These are phyloP conservation scores for Falco concolor DNA, from an alignment of 2,797 vertebrate genomes.

Conservation along the genomic window DNA sequence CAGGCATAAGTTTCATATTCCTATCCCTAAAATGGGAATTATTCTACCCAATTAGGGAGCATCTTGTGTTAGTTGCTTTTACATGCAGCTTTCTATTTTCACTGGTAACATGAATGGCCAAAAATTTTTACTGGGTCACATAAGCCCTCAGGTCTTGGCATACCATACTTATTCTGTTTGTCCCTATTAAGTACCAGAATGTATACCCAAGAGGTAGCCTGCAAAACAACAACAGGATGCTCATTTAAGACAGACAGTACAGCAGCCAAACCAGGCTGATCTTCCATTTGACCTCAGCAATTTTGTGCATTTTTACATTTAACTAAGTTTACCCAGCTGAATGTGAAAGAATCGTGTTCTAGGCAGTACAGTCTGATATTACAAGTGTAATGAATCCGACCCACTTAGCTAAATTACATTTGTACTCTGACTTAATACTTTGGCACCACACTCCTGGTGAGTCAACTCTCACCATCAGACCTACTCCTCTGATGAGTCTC, in stretches of 20 bases:
- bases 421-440: neutral
- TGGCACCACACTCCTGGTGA: neutral
- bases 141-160: neutral
- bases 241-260: neutral
- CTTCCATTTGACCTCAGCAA: neutral
- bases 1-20: neutral
- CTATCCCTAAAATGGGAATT: neutral
- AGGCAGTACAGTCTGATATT: neutral
- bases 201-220: neutral
- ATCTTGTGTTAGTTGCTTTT: neutral
- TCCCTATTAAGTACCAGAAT: neutral
- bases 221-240: neutral
- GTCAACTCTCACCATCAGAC: neutral
- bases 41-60: neutral
- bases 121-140: neutral
- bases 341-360: neutral
- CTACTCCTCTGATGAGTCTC: neutral
- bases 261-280: neutral
- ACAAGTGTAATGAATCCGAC: neutral
- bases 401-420: neutral
- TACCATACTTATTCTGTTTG: neutral
- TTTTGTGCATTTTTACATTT: neutral
- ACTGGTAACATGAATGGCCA: neutral
- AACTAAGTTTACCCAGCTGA: neutral
- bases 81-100: neutral